phyloP scores from a whole-genome alignment of 1,140 invertebrate species.

The Drosophila obscura region DNA sequence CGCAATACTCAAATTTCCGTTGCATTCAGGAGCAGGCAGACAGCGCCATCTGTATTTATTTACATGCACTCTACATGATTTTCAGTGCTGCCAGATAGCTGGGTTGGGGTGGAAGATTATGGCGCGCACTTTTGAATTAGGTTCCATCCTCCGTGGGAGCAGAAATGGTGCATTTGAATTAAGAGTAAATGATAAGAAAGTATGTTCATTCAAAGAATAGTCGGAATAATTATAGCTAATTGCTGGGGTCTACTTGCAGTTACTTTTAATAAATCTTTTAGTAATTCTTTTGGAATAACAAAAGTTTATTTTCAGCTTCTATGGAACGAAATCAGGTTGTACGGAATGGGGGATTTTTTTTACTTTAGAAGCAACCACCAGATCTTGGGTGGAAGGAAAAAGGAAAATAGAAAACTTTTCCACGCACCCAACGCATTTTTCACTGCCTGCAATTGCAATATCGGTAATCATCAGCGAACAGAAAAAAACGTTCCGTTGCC shows the following conservation, averaged over 20 bases:
- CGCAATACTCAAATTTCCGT: no score
- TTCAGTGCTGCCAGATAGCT: no score
- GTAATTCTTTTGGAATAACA: conserved; percentile 9
- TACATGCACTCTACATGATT: no score
- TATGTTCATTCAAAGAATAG: no score
- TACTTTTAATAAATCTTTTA: not conserved
- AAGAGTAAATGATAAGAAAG: no score
- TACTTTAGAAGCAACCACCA: conserved; percentile 25
- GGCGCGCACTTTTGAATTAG: no score
- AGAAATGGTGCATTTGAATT: no score
- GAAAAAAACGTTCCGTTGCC: conserved; percentile 39
- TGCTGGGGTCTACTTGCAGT: not conserved
- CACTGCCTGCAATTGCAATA: conserved; percentile 71
- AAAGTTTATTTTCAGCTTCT: conserved; percentile 8
- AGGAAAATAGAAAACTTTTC: conserved; percentile 61
- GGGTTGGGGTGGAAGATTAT: no score
- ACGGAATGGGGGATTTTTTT: conserved; percentile 26
- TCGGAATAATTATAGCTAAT: no score
- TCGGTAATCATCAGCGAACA: conserved; percentile 69
- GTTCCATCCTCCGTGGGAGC: no score
- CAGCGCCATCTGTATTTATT: no score
- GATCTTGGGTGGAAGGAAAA: conserved; percentile 40
- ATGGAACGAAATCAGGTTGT: conserved; percentile 13
- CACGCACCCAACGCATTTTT: conserved; percentile 77
- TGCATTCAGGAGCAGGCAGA: no score